Conservation (phyloP, 2,888 invertebrate species). For the Sthenelais limicola region DNA sequence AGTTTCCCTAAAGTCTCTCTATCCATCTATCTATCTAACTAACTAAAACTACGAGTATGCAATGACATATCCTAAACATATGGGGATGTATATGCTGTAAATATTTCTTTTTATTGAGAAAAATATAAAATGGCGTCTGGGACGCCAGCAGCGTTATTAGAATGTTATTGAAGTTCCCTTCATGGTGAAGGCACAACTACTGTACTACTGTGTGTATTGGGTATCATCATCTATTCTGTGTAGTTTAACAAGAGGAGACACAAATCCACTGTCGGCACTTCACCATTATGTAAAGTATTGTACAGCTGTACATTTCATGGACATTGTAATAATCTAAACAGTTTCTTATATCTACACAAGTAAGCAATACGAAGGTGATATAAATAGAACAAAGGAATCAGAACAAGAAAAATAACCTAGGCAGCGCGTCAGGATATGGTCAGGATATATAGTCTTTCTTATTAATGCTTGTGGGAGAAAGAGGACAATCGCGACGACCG, state of each 20-base stretch:
- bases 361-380: slow-evolving; percentile 21
- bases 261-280: too few relatives aligned
- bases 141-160: background rate
- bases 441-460: too few relatives aligned
- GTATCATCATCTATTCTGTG: too few relatives aligned
- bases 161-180: background rate
- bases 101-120: slow-evolving; percentile 23
- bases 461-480: background rate
- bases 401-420: background rate
- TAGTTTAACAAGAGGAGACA: too few relatives aligned
- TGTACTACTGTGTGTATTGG: background rate
- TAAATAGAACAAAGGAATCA: background rate
- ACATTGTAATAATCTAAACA: slow-evolving; percentile 6
- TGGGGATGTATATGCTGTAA: slow-evolving; percentile 28
- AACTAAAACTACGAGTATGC: slow-evolving; percentile 37
- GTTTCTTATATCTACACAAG: slow-evolving; percentile 34
- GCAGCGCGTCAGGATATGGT: too few relatives aligned
- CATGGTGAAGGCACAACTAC: background rate
- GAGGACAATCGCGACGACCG: slow-evolving; percentile 5
- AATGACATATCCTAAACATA: slow-evolving; percentile 34
- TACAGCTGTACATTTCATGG: slow-evolving; percentile 35
- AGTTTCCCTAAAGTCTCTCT: too few relatives aligned
- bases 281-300: too few relatives aligned
- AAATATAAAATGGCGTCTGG: slow-evolving; percentile 13
- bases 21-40: too few relatives aligned